A percentile compares a stretch with the other conserved stretches of the same genome.
These are phyloP conservation scores for Sakesphorus luctuosus DNA, from an alignment of 2,113 vertebrate genomes.

Conservation along the genomic window DNA sequence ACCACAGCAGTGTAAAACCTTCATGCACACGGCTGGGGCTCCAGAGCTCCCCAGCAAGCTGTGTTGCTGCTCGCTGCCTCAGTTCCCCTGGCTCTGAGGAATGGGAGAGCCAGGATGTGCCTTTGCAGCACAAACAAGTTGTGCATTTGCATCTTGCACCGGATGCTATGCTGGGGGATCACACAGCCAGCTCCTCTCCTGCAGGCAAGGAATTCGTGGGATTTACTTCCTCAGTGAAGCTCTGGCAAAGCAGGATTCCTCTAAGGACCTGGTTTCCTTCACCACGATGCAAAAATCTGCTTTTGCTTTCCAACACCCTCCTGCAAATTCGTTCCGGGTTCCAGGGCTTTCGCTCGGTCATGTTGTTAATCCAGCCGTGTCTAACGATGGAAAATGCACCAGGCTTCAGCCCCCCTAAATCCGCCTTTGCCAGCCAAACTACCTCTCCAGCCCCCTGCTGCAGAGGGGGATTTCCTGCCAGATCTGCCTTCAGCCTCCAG, in stretches of 20 bases:
- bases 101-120: accelerated
- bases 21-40: accelerated
- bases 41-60: neutral
- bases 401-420: neutral
- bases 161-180: accelerated
- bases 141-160: neutral
- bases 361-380: neutral
- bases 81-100: neutral
- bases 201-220: neutral
- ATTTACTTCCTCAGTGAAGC: neutral
- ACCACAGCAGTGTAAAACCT: neutral
- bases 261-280: slow-evolving; percentile 31
- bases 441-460: neutral
- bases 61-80: neutral
- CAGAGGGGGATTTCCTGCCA: neutral
- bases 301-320: slow-evolving; percentile 26
- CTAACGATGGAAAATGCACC: neutral
- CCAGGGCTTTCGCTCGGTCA: neutral
- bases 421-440: neutral
- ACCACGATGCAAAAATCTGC: neutral
- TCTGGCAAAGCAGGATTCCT: neutral
- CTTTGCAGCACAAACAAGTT: neutral
- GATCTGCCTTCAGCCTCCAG: neutral
- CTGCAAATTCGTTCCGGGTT: slow-evolving; percentile 7
- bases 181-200: neutral